These are phyloP conservation scores for Apis mellifera DNA, from an alignment of 1,140 invertebrate genomes.

Conservation along the genomic window Amel_HAv3.1 CM009936.2:11068501-11069000, in stretches of 20 bases:
- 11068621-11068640: not conserved
- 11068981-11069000: constrained; percentile 47
- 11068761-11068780: constrained; percentile 48
- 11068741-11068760: constrained; percentile 12
- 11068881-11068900: constrained; percentile 22
- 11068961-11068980: constrained; percentile 51
- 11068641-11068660: constrained; percentile 44
- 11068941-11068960: constrained; percentile 46
- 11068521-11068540: not conserved
- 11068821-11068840: not conserved
- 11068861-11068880: not conserved
- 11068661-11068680: constrained; percentile 22
- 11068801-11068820: constrained; percentile 19
- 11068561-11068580: not conserved
- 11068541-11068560: not conserved
- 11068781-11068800: constrained; percentile 49
- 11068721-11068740: constrained; percentile 53
- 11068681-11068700: not conserved
- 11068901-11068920: constrained; percentile 50
- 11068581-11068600: not conserved
- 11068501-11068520: no score
- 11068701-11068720: not conserved
- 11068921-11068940: constrained; percentile 8
- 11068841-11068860: not conserved
- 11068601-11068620: not conserved